Evolutionary conservation across 2,113 vertebrate genomes (phyloP).

Genomic region (Sciurus niger): DNA sequence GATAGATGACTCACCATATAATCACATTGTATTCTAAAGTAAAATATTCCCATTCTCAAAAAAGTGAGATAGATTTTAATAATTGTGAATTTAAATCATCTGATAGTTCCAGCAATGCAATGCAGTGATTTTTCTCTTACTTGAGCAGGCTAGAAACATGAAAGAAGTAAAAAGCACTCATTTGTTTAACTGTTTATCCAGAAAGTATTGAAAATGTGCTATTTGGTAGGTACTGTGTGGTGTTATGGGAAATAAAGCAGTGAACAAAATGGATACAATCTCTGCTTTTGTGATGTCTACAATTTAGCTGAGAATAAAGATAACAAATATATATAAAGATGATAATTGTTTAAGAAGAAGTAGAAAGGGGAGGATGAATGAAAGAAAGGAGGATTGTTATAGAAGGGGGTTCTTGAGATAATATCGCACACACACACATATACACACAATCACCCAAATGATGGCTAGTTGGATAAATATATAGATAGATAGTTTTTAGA

Average conservation of each 20-base stretch:
- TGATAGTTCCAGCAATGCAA: neutral
- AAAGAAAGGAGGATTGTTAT: neutral
- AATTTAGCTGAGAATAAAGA: neutral
- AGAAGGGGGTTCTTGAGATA: neutral
- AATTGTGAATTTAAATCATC: neutral
- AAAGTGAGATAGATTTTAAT: neutral
- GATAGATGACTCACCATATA: neutral
- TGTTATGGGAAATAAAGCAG: neutral
- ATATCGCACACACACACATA: neutral
- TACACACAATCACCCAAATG: neutral
- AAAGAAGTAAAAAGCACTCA: neutral
- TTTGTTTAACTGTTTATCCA: neutral
- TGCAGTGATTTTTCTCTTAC: neutral
- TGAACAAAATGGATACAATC: neutral
- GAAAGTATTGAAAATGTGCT: neutral
- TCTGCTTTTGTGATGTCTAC: neutral
- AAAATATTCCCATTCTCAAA: neutral
- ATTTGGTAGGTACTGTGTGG: neutral
- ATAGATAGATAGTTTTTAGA: neutral
- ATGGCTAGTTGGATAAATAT: neutral
- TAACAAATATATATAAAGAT: neutral
- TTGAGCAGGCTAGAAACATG: neutral
- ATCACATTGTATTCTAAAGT: neutral
- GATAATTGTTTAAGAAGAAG: neutral
- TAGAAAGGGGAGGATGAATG: neutral